phyloP scores from a whole-genome alignment of 2,113 vertebrate genomes.

The Tragulus kanchil region DNA sequence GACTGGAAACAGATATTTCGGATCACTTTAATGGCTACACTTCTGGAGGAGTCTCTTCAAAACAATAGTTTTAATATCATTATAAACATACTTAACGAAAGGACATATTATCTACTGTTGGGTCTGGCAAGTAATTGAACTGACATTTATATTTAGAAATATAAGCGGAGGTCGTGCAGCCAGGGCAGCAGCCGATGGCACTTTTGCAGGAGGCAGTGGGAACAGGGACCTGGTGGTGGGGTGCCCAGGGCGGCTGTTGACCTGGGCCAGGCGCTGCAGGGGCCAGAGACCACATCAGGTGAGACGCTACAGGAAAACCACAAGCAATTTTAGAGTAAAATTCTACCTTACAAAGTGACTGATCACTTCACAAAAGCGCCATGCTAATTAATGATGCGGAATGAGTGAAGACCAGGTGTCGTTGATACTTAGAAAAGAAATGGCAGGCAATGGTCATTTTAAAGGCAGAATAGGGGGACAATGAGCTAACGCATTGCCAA shows the following conservation, averaged over 20 bases:
- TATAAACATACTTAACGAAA: background rate
- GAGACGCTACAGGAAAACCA: background rate
- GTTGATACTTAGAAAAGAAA: background rate
- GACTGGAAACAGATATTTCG: background rate
- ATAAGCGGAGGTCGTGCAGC: rapidly evolving
- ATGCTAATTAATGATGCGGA: background rate
- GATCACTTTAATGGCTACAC: background rate
- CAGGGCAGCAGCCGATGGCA: background rate
- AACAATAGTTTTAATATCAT: background rate
- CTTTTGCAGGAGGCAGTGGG: background rate
- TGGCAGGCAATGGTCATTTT: background rate
- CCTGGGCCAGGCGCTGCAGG: background rate
- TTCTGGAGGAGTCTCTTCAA: background rate
- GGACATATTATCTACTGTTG: background rate
- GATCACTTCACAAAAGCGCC: background rate
- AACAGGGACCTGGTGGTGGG: rapidly evolving
- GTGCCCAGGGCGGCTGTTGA: rapidly evolving
- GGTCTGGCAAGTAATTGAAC: background rate
- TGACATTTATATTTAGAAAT: background rate
- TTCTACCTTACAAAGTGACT: background rate
- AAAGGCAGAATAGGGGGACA: background rate
- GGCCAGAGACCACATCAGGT: background rate
- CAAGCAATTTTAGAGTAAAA: background rate
- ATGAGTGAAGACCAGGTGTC: background rate
- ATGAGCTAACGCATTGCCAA: too few relatives aligned